Conservation (phyloP, 1,140 invertebrate genomes). For the Heterodera carotae region DNA sequence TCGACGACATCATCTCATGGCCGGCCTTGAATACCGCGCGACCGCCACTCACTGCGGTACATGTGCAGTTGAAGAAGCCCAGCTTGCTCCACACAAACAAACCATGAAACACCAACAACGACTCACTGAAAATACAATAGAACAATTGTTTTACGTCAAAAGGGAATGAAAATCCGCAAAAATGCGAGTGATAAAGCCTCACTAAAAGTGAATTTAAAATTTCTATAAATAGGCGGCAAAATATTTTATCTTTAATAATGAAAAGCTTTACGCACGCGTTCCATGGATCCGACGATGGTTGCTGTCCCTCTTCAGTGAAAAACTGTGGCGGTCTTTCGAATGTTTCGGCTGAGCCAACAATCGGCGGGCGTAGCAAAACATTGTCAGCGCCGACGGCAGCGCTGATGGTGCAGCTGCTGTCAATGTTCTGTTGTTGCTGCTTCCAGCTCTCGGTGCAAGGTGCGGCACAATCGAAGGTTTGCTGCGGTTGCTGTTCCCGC, state of each 20-base stretch:
- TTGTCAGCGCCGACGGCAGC: background rate
- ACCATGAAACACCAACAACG: background rate
- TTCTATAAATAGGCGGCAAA: too few relatives aligned
- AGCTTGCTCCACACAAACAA: constrained; percentile 6
- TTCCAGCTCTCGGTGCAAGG: background rate
- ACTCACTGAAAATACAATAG: background rate
- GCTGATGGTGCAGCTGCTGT: background rate
- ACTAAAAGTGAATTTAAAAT: background rate
- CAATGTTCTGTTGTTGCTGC: too few relatives aligned
- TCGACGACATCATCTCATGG: background rate
- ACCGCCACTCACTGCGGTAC: constrained; percentile 4
- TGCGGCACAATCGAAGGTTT: background rate
- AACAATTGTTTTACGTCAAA: too few relatives aligned
- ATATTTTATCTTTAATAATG: too few relatives aligned
- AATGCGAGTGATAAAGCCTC: background rate
- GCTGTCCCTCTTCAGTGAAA: background rate
- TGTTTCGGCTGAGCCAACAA: background rate
- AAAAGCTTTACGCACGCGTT: background rate
- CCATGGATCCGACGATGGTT: background rate
- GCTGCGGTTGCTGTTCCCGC: too few relatives aligned
- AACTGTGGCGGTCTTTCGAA: background rate
- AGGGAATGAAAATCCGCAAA: too few relatives aligned
- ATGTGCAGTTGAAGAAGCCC: constrained; percentile 3
- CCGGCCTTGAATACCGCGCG: constrained; percentile 9
- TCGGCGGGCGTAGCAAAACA: background rate